Percentiles rank a stretch among this genome's conserved stretches.
These are phyloP conservation scores for Agraylea sexmaculata DNA, from an alignment of 1,140 invertebrate species.

Conservation along the genomic window DNA sequence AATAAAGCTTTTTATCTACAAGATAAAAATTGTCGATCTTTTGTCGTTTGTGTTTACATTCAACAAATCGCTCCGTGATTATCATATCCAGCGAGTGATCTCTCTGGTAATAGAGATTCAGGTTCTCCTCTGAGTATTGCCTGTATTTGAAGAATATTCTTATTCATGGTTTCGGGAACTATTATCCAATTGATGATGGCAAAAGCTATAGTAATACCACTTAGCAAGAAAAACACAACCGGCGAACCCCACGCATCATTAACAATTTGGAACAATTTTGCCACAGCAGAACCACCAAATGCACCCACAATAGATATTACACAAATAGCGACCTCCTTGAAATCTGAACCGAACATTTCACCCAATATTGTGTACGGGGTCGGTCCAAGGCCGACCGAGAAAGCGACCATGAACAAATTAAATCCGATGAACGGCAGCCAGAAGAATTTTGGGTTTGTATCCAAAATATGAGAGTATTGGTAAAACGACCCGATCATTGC, in stretches of 20 bases:
- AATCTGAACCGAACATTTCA: conserved; percentile 47
- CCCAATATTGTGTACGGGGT: conserved; percentile 53
- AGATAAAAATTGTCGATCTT: neutral
- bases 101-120: too few relatives aligned
- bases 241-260: conserved; percentile 13
- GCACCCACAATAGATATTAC: conserved; percentile 37
- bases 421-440: conserved; percentile 24
- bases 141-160: conserved; percentile 18
- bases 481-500: conserved; percentile 24
- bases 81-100: too few relatives aligned
- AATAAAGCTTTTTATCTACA: neutral
- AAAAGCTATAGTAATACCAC: conserved; percentile 7
- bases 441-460: conserved; percentile 20
- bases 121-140: conserved; percentile 10
- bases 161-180: conserved; percentile 20
- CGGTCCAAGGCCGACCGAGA: conserved; percentile 46
- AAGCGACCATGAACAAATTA: conserved; percentile 27
- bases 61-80: neutral
- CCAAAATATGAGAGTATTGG: conserved; percentile 11
- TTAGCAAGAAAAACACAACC: conserved; percentile 12
- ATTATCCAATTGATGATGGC: conserved; percentile 9
- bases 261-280: conserved; percentile 20
- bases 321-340: conserved; percentile 44
- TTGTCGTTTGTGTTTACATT: neutral
- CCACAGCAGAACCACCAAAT: conserved; percentile 9